Percentiles rank a stretch among this genome's conserved stretches.
phyloP scores from a whole-genome alignment of 1,140 invertebrate genomes.

The Polyergus mexicanus region DNA sequence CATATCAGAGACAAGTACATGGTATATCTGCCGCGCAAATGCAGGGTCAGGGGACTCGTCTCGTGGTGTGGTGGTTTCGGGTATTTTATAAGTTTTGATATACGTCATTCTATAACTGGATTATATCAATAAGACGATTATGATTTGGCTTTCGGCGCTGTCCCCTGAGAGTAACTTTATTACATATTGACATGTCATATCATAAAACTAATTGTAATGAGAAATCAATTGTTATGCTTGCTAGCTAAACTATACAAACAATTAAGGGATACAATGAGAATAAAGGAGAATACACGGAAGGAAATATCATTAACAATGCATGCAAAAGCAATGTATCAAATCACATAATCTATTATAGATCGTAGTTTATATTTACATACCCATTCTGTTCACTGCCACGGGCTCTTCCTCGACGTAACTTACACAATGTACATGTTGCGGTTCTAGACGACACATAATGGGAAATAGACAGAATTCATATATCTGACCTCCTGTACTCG shows the following conservation, averaged over 20 bases:
- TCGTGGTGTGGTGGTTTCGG: slow-evolving; percentile 82
- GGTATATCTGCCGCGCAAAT: slow-evolving; percentile 75
- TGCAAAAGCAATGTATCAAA: slow-evolving; percentile 85
- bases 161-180: slow-evolving; percentile 80
- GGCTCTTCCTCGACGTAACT: slow-evolving; percentile 80
- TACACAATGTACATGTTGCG: slow-evolving; percentile 74
- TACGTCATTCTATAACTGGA: slow-evolving; percentile 83
- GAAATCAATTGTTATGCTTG: slow-evolving; percentile 84
- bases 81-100: slow-evolving; percentile 86
- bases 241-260: slow-evolving; percentile 81
- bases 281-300: slow-evolving; percentile 76
- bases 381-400: slow-evolving; percentile 84
- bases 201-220: slow-evolving; percentile 80
- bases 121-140: slow-evolving; percentile 77
- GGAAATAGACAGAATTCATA: slow-evolving; percentile 45
- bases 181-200: slow-evolving; percentile 85
- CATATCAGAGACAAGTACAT: slow-evolving; percentile 83
- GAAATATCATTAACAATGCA: slow-evolving; percentile 83
- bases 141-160: slow-evolving; percentile 78
- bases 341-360: slow-evolving; percentile 83
- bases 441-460: slow-evolving; percentile 63
- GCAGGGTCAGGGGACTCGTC: slow-evolving; percentile 80
- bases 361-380: slow-evolving; percentile 83
- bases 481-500: slow-evolving; percentile 52
- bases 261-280: slow-evolving; percentile 67